phyloP scores from a whole-genome alignment of 2,888 invertebrate genomes.

The Orthosia gothica region DNA sequence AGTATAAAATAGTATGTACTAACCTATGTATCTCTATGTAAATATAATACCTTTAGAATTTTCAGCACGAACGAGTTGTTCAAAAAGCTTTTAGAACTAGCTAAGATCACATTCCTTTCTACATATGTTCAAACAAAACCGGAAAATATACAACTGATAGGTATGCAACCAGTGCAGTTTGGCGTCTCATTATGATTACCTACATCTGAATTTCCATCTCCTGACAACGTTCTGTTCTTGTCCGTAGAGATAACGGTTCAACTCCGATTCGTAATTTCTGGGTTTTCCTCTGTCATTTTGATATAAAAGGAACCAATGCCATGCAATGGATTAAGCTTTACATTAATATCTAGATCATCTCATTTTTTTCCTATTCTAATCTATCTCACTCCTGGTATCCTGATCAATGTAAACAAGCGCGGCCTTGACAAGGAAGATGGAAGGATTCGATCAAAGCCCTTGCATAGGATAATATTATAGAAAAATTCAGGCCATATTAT shows the following conservation, averaged over 20 bases:
- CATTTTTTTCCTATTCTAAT: no score
- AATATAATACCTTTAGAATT: background rate
- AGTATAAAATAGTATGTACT: no score
- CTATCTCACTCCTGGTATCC: no score
- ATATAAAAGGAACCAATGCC: no score
- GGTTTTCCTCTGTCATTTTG: background rate
- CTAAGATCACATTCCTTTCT: background rate
- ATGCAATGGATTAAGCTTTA: no score
- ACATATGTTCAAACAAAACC: background rate
- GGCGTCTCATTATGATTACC: background rate
- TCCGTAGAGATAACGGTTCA: background rate
- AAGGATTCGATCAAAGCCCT: no score
- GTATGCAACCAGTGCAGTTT: slow-evolving; percentile 1
- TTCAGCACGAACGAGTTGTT: background rate
- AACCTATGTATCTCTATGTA: no score
- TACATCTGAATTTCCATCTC: background rate
- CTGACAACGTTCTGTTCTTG: background rate
- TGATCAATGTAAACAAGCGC: no score
- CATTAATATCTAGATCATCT: no score
- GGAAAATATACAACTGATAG: background rate
- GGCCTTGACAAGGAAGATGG: no score
- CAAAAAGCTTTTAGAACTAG: no score
- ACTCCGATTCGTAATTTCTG: background rate
- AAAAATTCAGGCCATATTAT: background rate
- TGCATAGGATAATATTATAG: no score